Evolutionary conservation across 2,113 vertebrate genomes (phyloP).

Genomic region (Argyrosomus japonicus): DNA sequence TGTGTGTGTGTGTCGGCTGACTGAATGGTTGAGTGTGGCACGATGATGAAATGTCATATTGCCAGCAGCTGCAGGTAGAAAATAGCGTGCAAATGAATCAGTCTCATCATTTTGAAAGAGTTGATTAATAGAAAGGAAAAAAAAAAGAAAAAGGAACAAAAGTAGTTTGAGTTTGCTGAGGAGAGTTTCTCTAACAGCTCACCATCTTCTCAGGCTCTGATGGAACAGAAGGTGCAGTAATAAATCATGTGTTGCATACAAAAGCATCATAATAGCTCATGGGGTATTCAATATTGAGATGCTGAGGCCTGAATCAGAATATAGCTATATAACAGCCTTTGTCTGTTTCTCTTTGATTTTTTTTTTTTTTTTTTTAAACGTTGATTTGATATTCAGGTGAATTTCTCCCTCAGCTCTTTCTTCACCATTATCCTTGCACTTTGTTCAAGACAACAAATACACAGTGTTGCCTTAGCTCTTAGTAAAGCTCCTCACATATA

Average conservation of each 20-base stretch:
- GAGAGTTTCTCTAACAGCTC: conserved; percentile 37
- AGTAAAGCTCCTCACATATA: conserved; percentile 17
- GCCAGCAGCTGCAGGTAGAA: conserved; percentile 38
- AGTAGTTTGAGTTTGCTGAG: conserved; percentile 36
- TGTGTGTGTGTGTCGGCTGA: background rate
- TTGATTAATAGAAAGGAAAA: conserved; percentile 38
- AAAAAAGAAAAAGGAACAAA: background rate
- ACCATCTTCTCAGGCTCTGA: conserved; percentile 27
- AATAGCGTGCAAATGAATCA: conserved; percentile 42
- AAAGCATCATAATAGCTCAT: conserved; percentile 64
- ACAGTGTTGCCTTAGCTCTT: conserved; percentile 13
- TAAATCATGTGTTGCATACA: conserved; percentile 69
- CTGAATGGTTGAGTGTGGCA: conserved; percentile 17
- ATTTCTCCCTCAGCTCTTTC: conserved; percentile 22
- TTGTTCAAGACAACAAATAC: conserved; percentile 29
- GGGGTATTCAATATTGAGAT: conserved; percentile 64
- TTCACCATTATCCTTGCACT: background rate
- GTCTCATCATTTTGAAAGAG: conserved; percentile 27
- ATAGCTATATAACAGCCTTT: conserved; percentile 24
- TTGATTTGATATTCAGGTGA: conserved; percentile 40
- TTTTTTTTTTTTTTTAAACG: conserved; percentile 16
- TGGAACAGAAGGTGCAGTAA: conserved; percentile 70
- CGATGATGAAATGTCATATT: conserved; percentile 42
- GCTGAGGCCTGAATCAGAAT: conserved; percentile 25
- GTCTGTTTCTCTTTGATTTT: conserved; percentile 31